Evolutionary conservation across 2,888 invertebrate genomes (phyloP), one percentile per base, ranked within the genome.

Genomic region (Brenthis ino): DNA sequence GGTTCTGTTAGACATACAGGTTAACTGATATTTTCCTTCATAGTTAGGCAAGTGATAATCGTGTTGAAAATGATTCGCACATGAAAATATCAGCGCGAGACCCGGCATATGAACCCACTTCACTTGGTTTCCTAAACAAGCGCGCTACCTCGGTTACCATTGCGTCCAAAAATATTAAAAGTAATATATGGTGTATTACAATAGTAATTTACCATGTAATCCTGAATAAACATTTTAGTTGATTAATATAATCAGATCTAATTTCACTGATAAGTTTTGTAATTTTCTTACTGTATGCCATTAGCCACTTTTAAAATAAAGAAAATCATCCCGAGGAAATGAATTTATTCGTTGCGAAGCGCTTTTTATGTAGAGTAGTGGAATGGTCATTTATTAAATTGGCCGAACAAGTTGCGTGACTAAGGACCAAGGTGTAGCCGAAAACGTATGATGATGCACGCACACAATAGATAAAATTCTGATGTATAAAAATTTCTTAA

Each of bases 351-450:
- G 43, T 67, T 33, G 33, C 24, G 16, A 51, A 61, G 37, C 24
- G 28, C n/a, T 51, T 68, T 68, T 65, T 77, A 77, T 78, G 78
- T 77, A 71, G 76, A 73, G 79, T 77, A 78, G 77, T 78, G 77
- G 73, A 69, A 77, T 73, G 81, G 85, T 85, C 85, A 86, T 88
- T 87, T 86, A 80, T 81, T 79, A 86, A 88, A 87, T 88, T 86
- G 85, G 79, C 78, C 78, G 81, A 79, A 83, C 80, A 79, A 77
- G 76, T 87, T 74, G 88, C 88, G 88, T 88, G 88, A 87, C 87
- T 78, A 69, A 73, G 83, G 82, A 81, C 67, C 63, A 61, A 86
- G 89, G 88, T 87, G 88, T 87, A 84, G 86, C 85, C 87, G 70
- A 77, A 83, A 82, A 83, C 75, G 79, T 82, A 83, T 84, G 84